A percentile compares a stretch with the other conserved stretches of the same genome.
Evolutionary conservation across 2,888 invertebrate genomes (phyloP).

Genomic region (Teinopalpus imperialis): DNA sequence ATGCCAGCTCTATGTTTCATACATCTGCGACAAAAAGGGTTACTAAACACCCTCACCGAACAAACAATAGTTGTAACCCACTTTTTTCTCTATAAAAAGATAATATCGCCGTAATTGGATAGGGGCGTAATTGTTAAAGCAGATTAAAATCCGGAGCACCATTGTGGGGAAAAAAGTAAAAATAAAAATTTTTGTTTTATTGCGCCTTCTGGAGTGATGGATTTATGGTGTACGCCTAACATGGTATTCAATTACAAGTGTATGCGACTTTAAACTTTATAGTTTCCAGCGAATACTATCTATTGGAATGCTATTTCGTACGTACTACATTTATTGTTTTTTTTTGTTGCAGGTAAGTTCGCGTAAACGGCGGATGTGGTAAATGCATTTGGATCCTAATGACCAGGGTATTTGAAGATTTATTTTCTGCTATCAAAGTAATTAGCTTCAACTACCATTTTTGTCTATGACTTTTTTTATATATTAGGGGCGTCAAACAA

Average conservation of each 20-base stretch:
- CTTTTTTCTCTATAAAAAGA: slow-evolving; percentile 37
- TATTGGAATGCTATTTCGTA: slow-evolving; percentile 8
- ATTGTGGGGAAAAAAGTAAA: slow-evolving; percentile 35
- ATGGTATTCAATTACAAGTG: slow-evolving; percentile 27
- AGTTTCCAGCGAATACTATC: slow-evolving; percentile 10
- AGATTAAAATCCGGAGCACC: slow-evolving; percentile 43
- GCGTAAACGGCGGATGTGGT: neutral
- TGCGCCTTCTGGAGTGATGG: slow-evolving; percentile 42
- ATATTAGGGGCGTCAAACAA: too few relatives aligned
- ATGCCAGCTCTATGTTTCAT: slow-evolving; percentile 13
- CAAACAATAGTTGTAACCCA: slow-evolving; percentile 41
- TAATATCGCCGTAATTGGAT: slow-evolving; percentile 51
- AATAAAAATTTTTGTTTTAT: slow-evolving; percentile 42
- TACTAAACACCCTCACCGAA: slow-evolving; percentile 30
- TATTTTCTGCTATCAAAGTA: too few relatives aligned
- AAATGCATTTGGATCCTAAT: slow-evolving; percentile 1
- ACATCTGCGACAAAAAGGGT: slow-evolving; percentile 28
- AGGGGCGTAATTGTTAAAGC: slow-evolving; percentile 49
- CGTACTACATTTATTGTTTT: slow-evolving; percentile 21
- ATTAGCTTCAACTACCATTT: slow-evolving; percentile 1
- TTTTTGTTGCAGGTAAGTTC: slow-evolving; percentile 36
- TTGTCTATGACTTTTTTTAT: slow-evolving; percentile 24
- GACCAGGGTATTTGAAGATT: slow-evolving; percentile 2
- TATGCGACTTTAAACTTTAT: slow-evolving; percentile 24
- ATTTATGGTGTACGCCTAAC: slow-evolving; percentile 40